Percentiles rank a stretch among this genome's conserved stretches.
These are phyloP conservation scores for Geophilus truncorum DNA, from an alignment of 2,888 invertebrate species.

Conservation along the genomic window DNA sequence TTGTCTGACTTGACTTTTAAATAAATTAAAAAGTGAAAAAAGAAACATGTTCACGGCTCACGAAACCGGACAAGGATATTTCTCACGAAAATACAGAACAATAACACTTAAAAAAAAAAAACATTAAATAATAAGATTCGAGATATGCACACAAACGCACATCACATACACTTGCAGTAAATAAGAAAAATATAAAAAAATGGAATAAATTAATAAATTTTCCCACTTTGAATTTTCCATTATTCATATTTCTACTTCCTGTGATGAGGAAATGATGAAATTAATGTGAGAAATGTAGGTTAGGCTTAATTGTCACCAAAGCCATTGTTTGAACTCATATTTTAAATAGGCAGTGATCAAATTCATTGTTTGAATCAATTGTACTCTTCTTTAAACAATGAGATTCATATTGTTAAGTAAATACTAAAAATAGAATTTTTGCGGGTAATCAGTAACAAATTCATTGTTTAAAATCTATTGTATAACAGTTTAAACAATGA, in stretches of 20 bases:
- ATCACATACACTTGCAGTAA: background rate
- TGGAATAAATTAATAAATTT: background rate
- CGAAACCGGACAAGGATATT: conserved; percentile 8
- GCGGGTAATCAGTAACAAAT: too few species aligned
- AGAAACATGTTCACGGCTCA: background rate
- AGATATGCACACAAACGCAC: background rate
- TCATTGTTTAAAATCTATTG: too few species aligned
- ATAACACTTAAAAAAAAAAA: background rate
- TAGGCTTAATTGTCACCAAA: too few species aligned
- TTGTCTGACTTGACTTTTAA: background rate
- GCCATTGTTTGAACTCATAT: too few species aligned
- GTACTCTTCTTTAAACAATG: too few species aligned
- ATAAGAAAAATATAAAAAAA: background rate
- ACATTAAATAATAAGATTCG: background rate
- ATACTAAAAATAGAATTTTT: too few species aligned
- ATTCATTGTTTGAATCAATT: too few species aligned
- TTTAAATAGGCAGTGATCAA: too few species aligned
- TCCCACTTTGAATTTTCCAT: background rate
- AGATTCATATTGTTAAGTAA: too few species aligned
- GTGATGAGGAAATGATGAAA: background rate
- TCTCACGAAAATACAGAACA: background rate
- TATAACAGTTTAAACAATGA: too few species aligned
- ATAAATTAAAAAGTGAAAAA: background rate
- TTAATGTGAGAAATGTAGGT: background rate
- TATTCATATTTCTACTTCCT: background rate